phyloP scores from a whole-genome alignment of 2,888 invertebrate genomes.

The Chaitophorus viminalis region DNA sequence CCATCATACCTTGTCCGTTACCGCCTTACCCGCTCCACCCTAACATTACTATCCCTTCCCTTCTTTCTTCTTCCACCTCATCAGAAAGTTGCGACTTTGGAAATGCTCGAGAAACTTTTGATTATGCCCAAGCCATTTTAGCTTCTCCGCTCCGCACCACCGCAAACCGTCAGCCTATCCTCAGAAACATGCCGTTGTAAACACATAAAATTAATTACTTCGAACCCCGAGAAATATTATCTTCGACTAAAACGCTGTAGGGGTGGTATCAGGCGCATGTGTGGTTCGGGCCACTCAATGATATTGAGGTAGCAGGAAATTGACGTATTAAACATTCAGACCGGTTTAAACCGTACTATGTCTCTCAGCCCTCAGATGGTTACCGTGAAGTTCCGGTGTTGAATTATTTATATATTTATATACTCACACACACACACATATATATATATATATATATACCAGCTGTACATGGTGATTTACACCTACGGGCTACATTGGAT shows the following conservation, averaged over 20 bases:
- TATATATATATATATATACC: too few relatives aligned
- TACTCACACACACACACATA: background rate
- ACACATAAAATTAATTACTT: slow-evolving; percentile 62
- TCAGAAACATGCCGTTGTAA: slow-evolving; percentile 49
- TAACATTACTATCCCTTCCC: background rate
- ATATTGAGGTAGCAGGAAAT: slow-evolving; percentile 54
- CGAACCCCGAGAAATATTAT: slow-evolving; percentile 57
- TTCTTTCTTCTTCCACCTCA: slow-evolving; percentile 42
- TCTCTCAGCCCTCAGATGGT: slow-evolving; percentile 9
- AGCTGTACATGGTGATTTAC: slow-evolving; percentile 15
- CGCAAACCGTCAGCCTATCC: background rate
- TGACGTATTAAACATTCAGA: slow-evolving; percentile 61
- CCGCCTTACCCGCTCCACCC: slow-evolving; percentile 8
- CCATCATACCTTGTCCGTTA: slow-evolving; percentile 35
- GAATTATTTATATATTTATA: slow-evolving; percentile 46
- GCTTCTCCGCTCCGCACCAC: background rate
- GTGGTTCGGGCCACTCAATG: slow-evolving; percentile 47
- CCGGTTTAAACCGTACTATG: slow-evolving; percentile 42
- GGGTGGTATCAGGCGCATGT: background rate
- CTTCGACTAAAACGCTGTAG: slow-evolving; percentile 47
- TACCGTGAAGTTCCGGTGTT: slow-evolving; percentile 36
- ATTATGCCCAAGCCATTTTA: slow-evolving; percentile 61
- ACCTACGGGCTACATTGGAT: too few relatives aligned
- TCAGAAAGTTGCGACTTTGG: slow-evolving; percentile 62
- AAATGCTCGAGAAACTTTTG: slow-evolving; percentile 61